phyloP scores from a whole-genome alignment of 1,140 invertebrate genomes.

The Formica exsecta region DNA sequence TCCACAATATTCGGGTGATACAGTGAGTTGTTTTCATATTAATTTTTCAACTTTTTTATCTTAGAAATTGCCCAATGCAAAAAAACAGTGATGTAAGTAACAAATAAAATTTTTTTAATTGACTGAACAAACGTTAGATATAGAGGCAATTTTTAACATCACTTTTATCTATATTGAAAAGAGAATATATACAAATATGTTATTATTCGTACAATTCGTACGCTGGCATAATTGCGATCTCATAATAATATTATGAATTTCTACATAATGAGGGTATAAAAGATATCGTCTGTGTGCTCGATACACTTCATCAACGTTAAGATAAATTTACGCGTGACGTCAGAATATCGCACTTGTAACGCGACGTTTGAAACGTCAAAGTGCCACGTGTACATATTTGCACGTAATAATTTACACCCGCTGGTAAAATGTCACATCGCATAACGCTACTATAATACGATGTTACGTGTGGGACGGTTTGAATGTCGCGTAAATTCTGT shows the following conservation, averaged over 20 bases:
- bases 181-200: not conserved
- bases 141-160: not conserved
- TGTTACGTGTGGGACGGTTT: not conserved
- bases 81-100: too few species aligned
- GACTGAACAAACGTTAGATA: too few species aligned
- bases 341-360: conserved; percentile 16
- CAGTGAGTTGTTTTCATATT: not conserved
- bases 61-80: too few species aligned
- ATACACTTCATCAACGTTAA: conserved; percentile 39
- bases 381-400: conserved; percentile 39
- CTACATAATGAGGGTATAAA: not conserved
- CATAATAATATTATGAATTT: not conserved
- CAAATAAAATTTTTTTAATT: too few species aligned
- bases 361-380: conserved; percentile 51
- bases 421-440: conserved; percentile 41
- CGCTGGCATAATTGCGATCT: not conserved
- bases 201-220: not conserved
- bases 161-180: not conserved
- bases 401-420: conserved; percentile 54
- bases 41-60: not conserved
- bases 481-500: conserved; percentile 33
- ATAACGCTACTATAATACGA: not conserved
- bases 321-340: conserved; percentile 31
- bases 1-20: not conserved
- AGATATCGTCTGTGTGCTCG: not conserved